Evolutionary conservation across 2,113 vertebrate genomes (phyloP).

Genomic region (Climacteris rufus): DNA sequence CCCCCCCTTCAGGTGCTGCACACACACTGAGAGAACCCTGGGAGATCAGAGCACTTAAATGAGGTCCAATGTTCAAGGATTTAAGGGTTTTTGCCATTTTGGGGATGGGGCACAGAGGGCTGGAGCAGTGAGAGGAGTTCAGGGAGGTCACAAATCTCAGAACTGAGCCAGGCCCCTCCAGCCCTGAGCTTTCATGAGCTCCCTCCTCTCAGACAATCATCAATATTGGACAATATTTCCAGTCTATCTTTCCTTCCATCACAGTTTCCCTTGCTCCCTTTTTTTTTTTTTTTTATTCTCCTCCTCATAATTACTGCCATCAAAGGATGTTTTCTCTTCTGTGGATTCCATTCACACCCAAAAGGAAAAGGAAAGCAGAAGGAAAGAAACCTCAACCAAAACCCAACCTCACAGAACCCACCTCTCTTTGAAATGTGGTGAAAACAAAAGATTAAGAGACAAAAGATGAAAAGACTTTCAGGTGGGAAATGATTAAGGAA

Average conservation of each 20-base stretch:
- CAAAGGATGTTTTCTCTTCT: constrained; percentile 30
- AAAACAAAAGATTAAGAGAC: background rate
- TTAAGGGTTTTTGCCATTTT: background rate
- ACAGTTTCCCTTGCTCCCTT: background rate
- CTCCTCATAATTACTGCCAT: constrained; percentile 22
- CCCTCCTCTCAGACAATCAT: background rate
- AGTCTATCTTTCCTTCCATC: background rate
- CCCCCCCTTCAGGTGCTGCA: background rate
- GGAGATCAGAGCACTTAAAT: background rate
- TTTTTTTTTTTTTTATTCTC: background rate
- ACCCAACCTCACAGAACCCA: too few species aligned
- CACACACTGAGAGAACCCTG: background rate
- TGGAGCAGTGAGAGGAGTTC: background rate
- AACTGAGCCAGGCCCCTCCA: background rate
- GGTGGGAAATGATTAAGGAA: background rate
- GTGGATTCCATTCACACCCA: background rate
- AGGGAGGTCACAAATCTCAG: background rate
- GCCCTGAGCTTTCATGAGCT: background rate
- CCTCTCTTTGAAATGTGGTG: background rate
- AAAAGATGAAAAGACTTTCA: background rate
- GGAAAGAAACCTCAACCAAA: background rate
- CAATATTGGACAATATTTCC: background rate
- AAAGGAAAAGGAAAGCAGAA: constrained; percentile 11
- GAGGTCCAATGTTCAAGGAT: background rate
- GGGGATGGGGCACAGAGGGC: background rate